Evolutionary conservation across 2,113 vertebrate genomes (phyloP), one percentile per base, ranked within the genome.

Genomic region (Notothenia coriiceps): DNA sequence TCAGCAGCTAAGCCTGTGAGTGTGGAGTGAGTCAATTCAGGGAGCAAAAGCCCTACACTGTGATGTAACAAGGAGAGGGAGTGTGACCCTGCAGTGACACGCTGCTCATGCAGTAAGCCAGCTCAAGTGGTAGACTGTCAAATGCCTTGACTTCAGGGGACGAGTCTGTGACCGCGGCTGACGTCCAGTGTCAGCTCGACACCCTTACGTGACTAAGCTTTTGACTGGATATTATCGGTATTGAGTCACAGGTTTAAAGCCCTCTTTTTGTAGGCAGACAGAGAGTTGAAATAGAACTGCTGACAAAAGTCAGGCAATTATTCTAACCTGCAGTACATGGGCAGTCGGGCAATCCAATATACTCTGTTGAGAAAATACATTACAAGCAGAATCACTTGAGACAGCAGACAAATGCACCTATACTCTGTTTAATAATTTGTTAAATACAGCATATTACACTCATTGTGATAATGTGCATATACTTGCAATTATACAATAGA

Each of bases 361-460:
- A 65, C 49, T 71, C 44, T 40, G 9, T 5, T 4, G n/a, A 74
- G 12, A 40, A 78, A 73, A 56, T 20, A 67, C 61, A 65, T 68
- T 40, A 77, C 10, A 59, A 70, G 80, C 77, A 77, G 5, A 84
- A 74, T 13, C 54, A 55, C 10, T 60, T 6, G 50, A 78, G 57
- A 79, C 78, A 46, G 18, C 35, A 79, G 56, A 78, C 80, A 83
- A 54, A 70, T 44, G 52, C 22, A 82, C 29, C 22, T 68, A 75
- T n/a, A 71, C 46, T 86, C 78, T 73, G 85, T 91, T 93, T 86
- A 89, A 92, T 92, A 25, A 89, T 95, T 93, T 91, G 93, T 93
- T 95, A 90, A 92, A 93, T 91, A 93, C 91, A 92, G 85, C 84
- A 92, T 91, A 82, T 93, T 92, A 92, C 92, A 95, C 87, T 83